Base-by-base conservation (phyloP, 2,797 vertebrate species). In the Pyrocephalus nanus region DNA sequence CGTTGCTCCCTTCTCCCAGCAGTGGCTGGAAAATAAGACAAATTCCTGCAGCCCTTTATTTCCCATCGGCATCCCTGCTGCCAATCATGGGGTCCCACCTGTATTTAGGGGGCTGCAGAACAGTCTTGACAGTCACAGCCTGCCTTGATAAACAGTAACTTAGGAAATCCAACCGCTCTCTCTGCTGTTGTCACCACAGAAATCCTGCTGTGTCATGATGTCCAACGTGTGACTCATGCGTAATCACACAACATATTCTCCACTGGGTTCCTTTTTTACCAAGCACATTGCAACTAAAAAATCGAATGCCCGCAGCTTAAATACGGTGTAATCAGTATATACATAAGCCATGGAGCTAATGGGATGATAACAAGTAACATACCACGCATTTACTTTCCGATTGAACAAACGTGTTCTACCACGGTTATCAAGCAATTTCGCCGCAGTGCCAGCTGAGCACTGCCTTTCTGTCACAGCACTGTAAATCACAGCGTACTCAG, bases 21-120 rank as follows among this genome's bases (percentile, higher is more conserved):
- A 48, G 65, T 62, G 26, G 71, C 54, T 91, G 81, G 70, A 73
- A 88, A 95, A 67, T 16, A 50, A n/a, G 57, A 10, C 50, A 27
- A 53, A 40, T 86, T 72, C 83, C 66, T 74, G 74, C 89, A 86
- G 78, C 58, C 53, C 61, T 54, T 70, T 64, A 18, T 34, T 83
- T 88, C 47, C 51, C 54, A 22, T 4, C 0, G 0, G 32, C n/a
- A 12, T 71, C 7, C 48, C 43, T 0, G 0, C 40, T 80, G 62
- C 64, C 1, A 0, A 15, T 26, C 12, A 6, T 2, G 30, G 71
- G 27, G n/a, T 80, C 70, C 42, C 42, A 30, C 2, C 0, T 12
- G 8, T 32, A 1, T 51, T 38, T 21, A 75, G 72, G 69, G 51
- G 62, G 40, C 60, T 77, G 70, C 65, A 83, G 87, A 88, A 61